These are phyloP conservation scores for Lycocorax pyrrhopterus DNA, from an alignment of 2,113 vertebrate genomes.

Conservation along the genomic window DNA sequence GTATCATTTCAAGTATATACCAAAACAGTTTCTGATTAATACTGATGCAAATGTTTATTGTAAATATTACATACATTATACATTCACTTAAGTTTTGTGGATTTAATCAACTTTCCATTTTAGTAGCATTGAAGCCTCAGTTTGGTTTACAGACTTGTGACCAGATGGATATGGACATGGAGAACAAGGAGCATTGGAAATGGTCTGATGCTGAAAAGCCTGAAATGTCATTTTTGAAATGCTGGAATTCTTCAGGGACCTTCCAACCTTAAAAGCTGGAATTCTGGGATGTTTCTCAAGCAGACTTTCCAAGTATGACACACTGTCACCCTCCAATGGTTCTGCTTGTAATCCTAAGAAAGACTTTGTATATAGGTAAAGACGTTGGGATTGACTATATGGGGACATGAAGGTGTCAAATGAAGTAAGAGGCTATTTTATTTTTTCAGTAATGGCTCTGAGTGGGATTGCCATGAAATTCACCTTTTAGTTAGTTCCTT, in stretches of 20 bases:
- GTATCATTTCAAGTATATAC: slow-evolving; percentile 74
- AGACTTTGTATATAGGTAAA: slow-evolving; percentile 49
- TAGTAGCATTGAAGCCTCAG: slow-evolving; percentile 38
- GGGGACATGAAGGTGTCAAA: slow-evolving; percentile 20
- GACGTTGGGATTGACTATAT: not conserved
- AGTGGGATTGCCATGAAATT: slow-evolving; percentile 57
- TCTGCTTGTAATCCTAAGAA: slow-evolving; percentile 14
- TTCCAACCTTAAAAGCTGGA: slow-evolving; percentile 36
- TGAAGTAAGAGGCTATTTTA: slow-evolving; percentile 24
- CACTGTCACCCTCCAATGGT: slow-evolving; percentile 16
- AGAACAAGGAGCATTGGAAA: not conserved
- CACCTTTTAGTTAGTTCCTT: slow-evolving; percentile 55
- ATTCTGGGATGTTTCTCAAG: slow-evolving; percentile 23
- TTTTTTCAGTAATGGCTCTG: slow-evolving; percentile 52
- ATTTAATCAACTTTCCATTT: not conserved
- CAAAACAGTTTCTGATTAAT: slow-evolving; percentile 65
- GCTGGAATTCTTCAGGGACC: slow-evolving; percentile 37
- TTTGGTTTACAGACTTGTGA: slow-evolving; percentile 26
- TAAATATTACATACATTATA: slow-evolving; percentile 17
- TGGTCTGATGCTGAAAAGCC: not conserved
- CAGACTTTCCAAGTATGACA: not conserved
- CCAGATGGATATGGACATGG: not conserved
- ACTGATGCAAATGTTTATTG: slow-evolving; percentile 61
- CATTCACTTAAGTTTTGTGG: not conserved
- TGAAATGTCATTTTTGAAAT: not conserved